phyloP scores from a whole-genome alignment of 2,113 vertebrate genomes.

The Stigmatopora nigra region DNA sequence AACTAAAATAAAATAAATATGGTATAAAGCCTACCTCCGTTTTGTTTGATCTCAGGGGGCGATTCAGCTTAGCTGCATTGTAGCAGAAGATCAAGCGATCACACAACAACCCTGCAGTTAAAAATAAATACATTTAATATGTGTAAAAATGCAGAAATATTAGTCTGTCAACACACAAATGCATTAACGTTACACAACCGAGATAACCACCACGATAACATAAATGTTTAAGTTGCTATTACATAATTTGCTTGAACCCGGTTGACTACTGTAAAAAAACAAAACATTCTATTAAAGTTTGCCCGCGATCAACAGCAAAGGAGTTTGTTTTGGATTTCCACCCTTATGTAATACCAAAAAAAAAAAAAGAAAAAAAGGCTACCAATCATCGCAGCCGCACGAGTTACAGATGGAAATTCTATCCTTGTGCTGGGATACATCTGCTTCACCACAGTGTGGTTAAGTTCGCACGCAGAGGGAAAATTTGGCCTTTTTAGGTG shows the following conservation, averaged over 20 bases:
- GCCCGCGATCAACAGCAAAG: constrained; percentile 17
- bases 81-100: neutral
- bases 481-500: constrained; percentile 44
- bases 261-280: constrained; percentile 9
- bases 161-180: neutral
- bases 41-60: neutral
- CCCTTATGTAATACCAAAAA: constrained; percentile 60
- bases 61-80: neutral
- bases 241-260: neutral
- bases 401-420: constrained; percentile 58
- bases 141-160: neutral
- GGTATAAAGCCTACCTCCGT: neutral
- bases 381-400: constrained; percentile 33
- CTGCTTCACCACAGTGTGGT: constrained; percentile 46
- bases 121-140: neutral
- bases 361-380: constrained; percentile 18
- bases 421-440: constrained; percentile 39
- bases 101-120: neutral
- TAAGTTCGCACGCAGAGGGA: constrained; percentile 56
- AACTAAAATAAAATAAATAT: neutral
- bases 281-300: constrained; percentile 7
- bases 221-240: constrained; percentile 22
- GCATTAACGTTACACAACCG: neutral
- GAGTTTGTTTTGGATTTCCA: constrained; percentile 48
- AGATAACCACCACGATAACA: neutral